These are phyloP conservation scores for Gasterosteus nipponicus DNA, from an alignment of 2,113 vertebrate genomes.

Conservation along the genomic window DNA sequence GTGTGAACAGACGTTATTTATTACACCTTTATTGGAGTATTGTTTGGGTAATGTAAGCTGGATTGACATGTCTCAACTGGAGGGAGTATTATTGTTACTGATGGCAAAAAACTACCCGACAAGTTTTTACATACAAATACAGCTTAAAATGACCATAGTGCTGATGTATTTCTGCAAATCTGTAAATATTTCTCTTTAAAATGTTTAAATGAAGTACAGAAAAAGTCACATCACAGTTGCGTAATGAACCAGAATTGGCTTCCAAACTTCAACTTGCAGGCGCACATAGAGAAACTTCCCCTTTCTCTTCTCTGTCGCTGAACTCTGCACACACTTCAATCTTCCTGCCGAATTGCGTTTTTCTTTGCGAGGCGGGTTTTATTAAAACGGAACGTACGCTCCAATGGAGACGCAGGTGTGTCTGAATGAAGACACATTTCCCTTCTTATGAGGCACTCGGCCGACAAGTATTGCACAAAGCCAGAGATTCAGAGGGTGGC, in stretches of 20 bases:
- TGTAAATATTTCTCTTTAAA: neutral
- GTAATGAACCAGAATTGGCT: too few species aligned
- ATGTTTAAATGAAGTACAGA: neutral
- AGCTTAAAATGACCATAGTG: neutral
- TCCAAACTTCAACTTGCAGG: too few species aligned
- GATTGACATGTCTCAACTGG: neutral
- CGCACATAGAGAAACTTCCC: neutral
- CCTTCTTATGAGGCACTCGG: neutral
- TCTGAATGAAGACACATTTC: constrained; percentile 20
- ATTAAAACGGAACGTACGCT: neutral
- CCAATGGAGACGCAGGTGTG: constrained; percentile 3
- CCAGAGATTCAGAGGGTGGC: neutral
- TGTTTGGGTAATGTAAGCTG: neutral
- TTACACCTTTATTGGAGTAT: neutral
- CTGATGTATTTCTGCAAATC: neutral
- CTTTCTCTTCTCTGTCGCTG: neutral
- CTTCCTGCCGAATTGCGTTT: neutral
- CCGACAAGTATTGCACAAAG: neutral
- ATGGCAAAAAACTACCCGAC: neutral
- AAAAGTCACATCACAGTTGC: neutral
- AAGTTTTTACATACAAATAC: neutral
- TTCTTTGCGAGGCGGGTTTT: neutral
- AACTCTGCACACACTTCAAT: neutral
- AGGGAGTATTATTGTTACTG: neutral
- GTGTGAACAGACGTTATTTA: neutral